phyloP scores from a whole-genome alignment of 1,140 invertebrate species.

The Aphidius gifuensis region DNA sequence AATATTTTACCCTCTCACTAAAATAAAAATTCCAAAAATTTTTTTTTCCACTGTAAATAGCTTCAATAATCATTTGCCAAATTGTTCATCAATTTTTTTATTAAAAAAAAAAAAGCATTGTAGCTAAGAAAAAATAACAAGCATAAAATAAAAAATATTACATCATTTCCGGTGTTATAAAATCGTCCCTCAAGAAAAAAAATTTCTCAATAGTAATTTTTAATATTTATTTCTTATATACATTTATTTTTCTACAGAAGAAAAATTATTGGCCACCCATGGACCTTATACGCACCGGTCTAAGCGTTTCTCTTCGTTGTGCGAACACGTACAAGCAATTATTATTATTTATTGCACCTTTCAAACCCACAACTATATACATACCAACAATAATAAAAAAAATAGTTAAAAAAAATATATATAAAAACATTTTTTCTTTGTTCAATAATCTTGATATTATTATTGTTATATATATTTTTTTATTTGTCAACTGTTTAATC shows the following conservation, averaged over 20 bases:
- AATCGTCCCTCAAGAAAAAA: neutral
- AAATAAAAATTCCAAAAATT: conserved; percentile 44
- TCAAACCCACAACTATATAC: conserved; percentile 26
- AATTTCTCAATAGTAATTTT: conserved; percentile 4
- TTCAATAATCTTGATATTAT: neutral
- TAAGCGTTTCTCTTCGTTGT: conserved; percentile 48
- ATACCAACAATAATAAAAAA: too few relatives aligned
- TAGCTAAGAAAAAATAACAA: neutral
- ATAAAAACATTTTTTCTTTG: neutral
- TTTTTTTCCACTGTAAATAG: too few relatives aligned
- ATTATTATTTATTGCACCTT: conserved; percentile 51
- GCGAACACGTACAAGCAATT: conserved; percentile 52
- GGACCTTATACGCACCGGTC: conserved; percentile 14
- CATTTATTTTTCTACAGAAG: too few relatives aligned
- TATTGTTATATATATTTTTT: too few relatives aligned
- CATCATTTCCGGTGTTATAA: conserved; percentile 14
- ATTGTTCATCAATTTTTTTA: neutral
- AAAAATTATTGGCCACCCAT: conserved; percentile 18
- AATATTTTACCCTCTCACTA: conserved; percentile 50
- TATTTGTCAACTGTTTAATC: too few relatives aligned
- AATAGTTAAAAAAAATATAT: neutral
- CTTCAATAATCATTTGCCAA: too few relatives aligned
- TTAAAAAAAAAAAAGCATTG: neutral
- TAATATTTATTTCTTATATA: too few relatives aligned
- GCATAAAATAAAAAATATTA: neutral